Evolutionary conservation across 1,140 invertebrate genomes (phyloP).

Genomic region (Aplysia californica): DNA sequence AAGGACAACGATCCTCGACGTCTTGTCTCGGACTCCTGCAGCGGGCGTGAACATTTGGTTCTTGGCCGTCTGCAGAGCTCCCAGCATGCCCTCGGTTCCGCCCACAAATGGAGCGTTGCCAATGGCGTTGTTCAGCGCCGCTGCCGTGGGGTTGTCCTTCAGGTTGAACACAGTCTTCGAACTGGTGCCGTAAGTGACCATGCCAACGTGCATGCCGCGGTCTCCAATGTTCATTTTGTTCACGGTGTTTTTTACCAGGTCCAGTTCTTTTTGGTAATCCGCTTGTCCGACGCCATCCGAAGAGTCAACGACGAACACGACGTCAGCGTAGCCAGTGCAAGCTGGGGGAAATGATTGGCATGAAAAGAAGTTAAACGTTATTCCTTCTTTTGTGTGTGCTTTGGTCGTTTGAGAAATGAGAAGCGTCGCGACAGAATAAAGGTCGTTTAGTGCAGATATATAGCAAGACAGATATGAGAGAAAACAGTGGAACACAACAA

Average conservation of each 20-base stretch:
- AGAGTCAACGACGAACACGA: slow-evolving; percentile 61
- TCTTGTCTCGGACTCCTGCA: slow-evolving; percentile 45
- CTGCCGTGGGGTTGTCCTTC: slow-evolving; percentile 38
- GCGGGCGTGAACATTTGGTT: slow-evolving; percentile 48
- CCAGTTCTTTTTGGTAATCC: slow-evolving; percentile 56
- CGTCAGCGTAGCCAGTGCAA: slow-evolving; percentile 52
- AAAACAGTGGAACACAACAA: no score
- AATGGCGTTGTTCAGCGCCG: slow-evolving; percentile 41
- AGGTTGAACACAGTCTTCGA: slow-evolving; percentile 52
- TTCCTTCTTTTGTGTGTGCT: no score
- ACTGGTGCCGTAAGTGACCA: slow-evolving; percentile 47
- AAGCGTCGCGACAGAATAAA: background rate
- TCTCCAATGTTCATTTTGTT: slow-evolving; percentile 45
- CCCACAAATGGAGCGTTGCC: slow-evolving; percentile 37
- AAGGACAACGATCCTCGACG: slow-evolving; percentile 46
- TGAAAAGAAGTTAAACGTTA: background rate
- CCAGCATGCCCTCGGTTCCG: slow-evolving; percentile 44
- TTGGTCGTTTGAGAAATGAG: background rate
- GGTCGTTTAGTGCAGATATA: background rate
- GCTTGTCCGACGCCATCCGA: slow-evolving; percentile 53
- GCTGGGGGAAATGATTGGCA: slow-evolving; percentile 31
- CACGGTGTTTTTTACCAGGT: slow-evolving; percentile 52
- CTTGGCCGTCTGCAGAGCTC: slow-evolving; percentile 45
- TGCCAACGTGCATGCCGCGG: slow-evolving; percentile 46
- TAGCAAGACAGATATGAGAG: background rate